Evolutionary conservation across 2,888 invertebrate genomes (phyloP), one percentile per base, ranked within the genome.

Genomic region (Epirrita christyi): DNA sequence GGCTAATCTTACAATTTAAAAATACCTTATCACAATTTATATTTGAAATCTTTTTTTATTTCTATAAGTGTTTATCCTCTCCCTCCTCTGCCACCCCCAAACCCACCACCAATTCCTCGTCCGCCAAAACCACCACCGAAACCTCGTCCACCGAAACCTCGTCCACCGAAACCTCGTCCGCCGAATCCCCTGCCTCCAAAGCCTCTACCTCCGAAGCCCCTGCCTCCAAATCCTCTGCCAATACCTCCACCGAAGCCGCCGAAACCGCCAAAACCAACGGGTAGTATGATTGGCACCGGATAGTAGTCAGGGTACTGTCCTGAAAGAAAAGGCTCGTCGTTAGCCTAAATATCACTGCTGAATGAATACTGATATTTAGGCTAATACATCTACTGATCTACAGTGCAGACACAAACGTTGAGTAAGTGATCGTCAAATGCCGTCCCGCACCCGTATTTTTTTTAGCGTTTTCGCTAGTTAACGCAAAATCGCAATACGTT

Each of bases 151-250:
- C 77, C 75, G 8, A 71, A 61, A 0, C 70, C 71, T 10, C 73
- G 59, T 0, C 69, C 67, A 0, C 71, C 72, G 7, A 71, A 51
- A 0, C 68, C 65, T 0, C 68, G 70, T 0, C 75, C 76, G 8
- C 69, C 76, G 11, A 70, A 61, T 0, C 76, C 76, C 2, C 76
- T 29, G 0, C 79, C 81, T 0, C 75, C 79, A 7, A 76, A 62
- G 0, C 80, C 81, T 41, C 74, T 55, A 0, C 76, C 75, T 9
- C 68, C 75, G n/a, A 68, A 59, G 2, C 21, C 21, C 4, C 21
- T 21, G 1, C 79, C 78, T 0, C 75, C 76, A 38, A 71, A 64
- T 3, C 68, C 64, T 0, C 68, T 73, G 1, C 75, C 75, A 9
- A 67, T 64, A 7, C 58, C 69, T 54, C 63, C 44, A 9, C 56